Conservation (phyloP, 2,888 invertebrate species). For the Chymomyza amoena region DNA sequence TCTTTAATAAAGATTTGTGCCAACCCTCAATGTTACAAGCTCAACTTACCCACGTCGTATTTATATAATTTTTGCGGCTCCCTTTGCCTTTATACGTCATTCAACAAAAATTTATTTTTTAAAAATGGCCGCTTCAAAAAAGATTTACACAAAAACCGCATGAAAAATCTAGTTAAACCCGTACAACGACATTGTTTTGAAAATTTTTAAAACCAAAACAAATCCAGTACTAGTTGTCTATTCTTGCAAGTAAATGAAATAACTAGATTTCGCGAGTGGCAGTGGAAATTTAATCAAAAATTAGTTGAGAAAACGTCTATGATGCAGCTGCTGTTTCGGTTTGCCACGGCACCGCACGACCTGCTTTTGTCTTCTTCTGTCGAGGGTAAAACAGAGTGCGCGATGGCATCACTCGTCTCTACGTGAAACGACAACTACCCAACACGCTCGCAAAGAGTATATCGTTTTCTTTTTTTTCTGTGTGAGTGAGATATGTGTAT, state of each 20-base stretch:
- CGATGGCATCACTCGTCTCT: conserved; percentile 56
- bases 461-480: conserved; percentile 56
- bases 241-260: conserved; percentile 72
- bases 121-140: conserved; percentile 71
- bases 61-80: conserved; percentile 60
- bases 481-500: conserved; percentile 71
- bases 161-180: conserved; percentile 44
- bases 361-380: conserved; percentile 74
- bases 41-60: conserved; percentile 53
- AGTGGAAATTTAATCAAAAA: conserved; percentile 60
- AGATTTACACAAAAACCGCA: conserved; percentile 34
- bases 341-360: conserved; percentile 25
- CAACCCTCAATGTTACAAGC: not conserved
- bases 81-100: conserved; percentile 33
- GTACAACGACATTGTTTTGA: conserved; percentile 39
- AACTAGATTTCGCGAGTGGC: conserved; percentile 68
- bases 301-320: conserved; percentile 65
- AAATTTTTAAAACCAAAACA: conserved; percentile 59
- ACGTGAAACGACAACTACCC: conserved; percentile 44
- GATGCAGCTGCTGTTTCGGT: conserved; percentile 44
- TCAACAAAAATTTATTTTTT: conserved; percentile 44
- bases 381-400: conserved; percentile 57
- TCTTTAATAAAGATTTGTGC: conserved; percentile 13
- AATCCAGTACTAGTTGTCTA: conserved; percentile 63
- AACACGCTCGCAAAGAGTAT: conserved; percentile 33